Conservation (phyloP, 2,797 vertebrate genomes). For the Macroramphosus scolopax region DNA sequence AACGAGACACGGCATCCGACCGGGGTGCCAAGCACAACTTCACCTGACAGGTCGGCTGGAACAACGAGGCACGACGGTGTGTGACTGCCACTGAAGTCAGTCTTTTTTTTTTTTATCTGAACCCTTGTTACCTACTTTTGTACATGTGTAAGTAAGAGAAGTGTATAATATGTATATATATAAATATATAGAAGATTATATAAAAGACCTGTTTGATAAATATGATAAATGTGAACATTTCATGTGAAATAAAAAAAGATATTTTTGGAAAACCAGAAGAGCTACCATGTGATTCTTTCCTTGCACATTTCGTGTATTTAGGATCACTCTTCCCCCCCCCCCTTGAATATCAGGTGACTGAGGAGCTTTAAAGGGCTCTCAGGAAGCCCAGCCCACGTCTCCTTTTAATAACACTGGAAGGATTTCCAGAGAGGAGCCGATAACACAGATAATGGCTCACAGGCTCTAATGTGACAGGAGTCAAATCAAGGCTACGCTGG, state of each 20-base stretch:
- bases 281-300: constrained; percentile 18
- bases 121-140: constrained; percentile 70
- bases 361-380: constrained; percentile 8
- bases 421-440: constrained; percentile 21
- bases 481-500: constrained; percentile 27
- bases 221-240: constrained; percentile 81
- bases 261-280: constrained; percentile 76
- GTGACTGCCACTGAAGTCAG: constrained; percentile 61
- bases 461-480: constrained; percentile 38
- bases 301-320: constrained; percentile 5
- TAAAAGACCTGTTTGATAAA: constrained; percentile 77
- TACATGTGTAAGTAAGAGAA: constrained; percentile 79
- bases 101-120: constrained; percentile 45
- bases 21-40: constrained; percentile 60
- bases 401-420: constrained; percentile 30
- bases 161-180: constrained; percentile 79
- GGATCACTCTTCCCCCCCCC: constrained; percentile 1
- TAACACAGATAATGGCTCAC: constrained; percentile 37
- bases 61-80: constrained; percentile 62
- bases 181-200: constrained; percentile 81
- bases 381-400: constrained; percentile 38
- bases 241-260: constrained; percentile 82
- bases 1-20: constrained; percentile 54
- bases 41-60: constrained; percentile 55
- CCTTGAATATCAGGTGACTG: constrained; percentile 6